These are phyloP conservation scores for Neolamprologus sp. DNA, from an alignment of 2,113 vertebrate genomes.

Conservation along the genomic window DNA sequence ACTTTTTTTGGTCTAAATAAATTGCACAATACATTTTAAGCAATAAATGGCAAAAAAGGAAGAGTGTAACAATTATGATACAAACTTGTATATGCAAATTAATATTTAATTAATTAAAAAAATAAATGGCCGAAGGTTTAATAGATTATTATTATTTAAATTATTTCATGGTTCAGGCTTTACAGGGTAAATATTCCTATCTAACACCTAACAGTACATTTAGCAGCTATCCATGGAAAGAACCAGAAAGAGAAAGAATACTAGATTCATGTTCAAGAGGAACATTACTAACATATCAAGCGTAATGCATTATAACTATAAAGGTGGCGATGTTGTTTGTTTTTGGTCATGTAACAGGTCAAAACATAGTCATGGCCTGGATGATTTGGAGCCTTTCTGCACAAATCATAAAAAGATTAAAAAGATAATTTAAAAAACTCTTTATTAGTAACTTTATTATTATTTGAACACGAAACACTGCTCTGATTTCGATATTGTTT, in stretches of 20 bases:
- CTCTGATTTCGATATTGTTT: background rate
- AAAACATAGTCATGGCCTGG: background rate
- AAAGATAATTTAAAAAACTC: fast-evolving
- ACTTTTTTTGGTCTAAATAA: background rate
- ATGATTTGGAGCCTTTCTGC: background rate
- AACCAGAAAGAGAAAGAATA: background rate
- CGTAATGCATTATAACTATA: background rate
- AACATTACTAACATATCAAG: background rate
- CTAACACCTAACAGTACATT: background rate
- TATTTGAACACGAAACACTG: background rate
- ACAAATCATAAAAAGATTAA: background rate
- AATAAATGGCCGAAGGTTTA: background rate
- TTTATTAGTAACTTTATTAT: background rate
- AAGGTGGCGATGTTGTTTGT: background rate
- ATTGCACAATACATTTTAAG: background rate
- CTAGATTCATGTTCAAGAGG: background rate
- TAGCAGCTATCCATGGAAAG: background rate
- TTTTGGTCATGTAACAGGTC: background rate
- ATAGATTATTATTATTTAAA: background rate
- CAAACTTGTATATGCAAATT: background rate
- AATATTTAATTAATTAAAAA: fast-evolving
- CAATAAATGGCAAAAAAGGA: background rate
- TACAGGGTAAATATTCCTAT: background rate
- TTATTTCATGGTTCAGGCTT: background rate
- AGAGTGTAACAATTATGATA: background rate